Conservation (phyloP, 2,888 invertebrate species). For the Atethmia centrago region DNA sequence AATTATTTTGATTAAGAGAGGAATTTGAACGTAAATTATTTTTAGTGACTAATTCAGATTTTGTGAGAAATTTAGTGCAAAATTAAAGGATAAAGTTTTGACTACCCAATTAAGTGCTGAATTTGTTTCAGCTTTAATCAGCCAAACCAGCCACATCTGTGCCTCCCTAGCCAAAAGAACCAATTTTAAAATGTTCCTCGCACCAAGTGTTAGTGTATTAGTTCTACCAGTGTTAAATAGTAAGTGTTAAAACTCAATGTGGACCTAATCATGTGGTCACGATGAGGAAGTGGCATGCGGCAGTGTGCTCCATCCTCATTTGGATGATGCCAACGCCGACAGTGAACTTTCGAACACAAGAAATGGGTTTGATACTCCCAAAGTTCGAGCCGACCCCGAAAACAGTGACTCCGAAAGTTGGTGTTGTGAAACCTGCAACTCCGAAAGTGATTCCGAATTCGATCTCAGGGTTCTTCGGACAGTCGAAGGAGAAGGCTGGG, state of each 20-base stretch:
- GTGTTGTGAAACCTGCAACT: slow-evolving; percentile 61
- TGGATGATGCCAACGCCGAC: slow-evolving; percentile 64
- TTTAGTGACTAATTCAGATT: not conserved
- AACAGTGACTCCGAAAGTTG: not conserved
- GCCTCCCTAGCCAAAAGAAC: slow-evolving; percentile 56
- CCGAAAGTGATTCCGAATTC: slow-evolving; percentile 68
- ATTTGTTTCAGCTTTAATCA: slow-evolving; percentile 1
- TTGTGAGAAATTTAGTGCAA: not conserved
- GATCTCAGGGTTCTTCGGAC: slow-evolving; percentile 72
- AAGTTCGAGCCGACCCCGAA: slow-evolving; percentile 30
- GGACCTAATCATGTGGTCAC: slow-evolving; percentile 59
- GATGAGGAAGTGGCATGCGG: slow-evolving; percentile 75
- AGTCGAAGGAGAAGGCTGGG: slow-evolving; percentile 45
- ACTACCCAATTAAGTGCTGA: not conserved
- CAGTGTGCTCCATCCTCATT: slow-evolving; percentile 70
- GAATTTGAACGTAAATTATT: not conserved
- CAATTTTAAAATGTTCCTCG: slow-evolving; percentile 55
- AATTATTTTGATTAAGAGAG: not conserved
- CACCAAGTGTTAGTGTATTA: slow-evolving; percentile 35
- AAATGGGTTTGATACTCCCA: slow-evolving; percentile 67
- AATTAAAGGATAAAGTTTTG: not conserved
- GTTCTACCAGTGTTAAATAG: slow-evolving; percentile 63
- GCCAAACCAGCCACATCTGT: slow-evolving; percentile 39
- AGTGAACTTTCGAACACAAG: slow-evolving; percentile 67
- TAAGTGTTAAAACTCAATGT: slow-evolving; percentile 43